phyloP scores from a whole-genome alignment of 2,797 vertebrate genomes.

The Lutjanus argentimaculatus region DNA sequence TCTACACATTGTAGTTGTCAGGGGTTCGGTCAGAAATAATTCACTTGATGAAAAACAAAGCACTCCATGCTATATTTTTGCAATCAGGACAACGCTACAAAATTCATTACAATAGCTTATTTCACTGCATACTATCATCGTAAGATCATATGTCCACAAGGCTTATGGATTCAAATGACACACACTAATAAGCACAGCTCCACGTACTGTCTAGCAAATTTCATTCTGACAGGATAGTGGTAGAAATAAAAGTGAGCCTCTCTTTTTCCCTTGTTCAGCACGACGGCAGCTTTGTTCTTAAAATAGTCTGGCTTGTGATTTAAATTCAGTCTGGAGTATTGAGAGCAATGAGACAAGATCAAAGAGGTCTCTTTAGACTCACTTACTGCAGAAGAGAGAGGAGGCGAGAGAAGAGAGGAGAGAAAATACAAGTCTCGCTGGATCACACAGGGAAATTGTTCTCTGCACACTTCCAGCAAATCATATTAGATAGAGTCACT shows the following conservation, averaged over 20 bases:
- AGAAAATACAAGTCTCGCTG: slow-evolving; percentile 75
- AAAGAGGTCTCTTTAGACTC: slow-evolving; percentile 85
- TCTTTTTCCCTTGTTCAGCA: slow-evolving; percentile 76
- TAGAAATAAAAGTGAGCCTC: slow-evolving; percentile 66
- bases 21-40: slow-evolving; percentile 4
- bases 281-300: slow-evolving; percentile 82
- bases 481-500: slow-evolving; percentile 81
- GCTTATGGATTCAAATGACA: slow-evolving; percentile 40
- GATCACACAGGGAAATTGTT: slow-evolving; percentile 81
- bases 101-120: neutral
- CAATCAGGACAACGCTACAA: slow-evolving; percentile 11
- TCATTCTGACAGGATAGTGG: slow-evolving; percentile 58
- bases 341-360: slow-evolving; percentile 83
- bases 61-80: neutral
- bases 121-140: neutral
- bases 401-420: slow-evolving; percentile 60
- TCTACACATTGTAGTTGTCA: neutral
- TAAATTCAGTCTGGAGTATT: slow-evolving; percentile 82
- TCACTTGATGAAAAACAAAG: neutral
- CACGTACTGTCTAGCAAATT: slow-evolving; percentile 47
- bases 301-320: slow-evolving; percentile 83
- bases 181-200: slow-evolving; percentile 54
- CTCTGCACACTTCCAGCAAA: slow-evolving; percentile 78
- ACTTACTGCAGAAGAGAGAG: slow-evolving; percentile 75
- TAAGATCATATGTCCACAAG: slow-evolving; percentile 13